Evolutionary conservation across 2,888 invertebrate species (phyloP), one percentile per base, ranked within the genome.

Genomic region (Diarsia mendica): DNA sequence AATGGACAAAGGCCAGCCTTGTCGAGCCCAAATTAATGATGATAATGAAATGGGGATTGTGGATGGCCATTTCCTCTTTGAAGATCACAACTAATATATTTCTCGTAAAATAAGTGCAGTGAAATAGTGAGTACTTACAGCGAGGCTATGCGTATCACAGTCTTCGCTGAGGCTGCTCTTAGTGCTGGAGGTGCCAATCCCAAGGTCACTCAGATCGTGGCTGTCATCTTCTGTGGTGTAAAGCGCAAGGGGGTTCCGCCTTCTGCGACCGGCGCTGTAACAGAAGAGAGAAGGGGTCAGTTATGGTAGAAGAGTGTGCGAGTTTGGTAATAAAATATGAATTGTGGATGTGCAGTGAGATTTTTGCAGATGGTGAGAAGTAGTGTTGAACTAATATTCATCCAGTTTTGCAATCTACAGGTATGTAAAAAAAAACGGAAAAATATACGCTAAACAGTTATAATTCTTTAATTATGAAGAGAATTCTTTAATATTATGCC

Each of bases 161-260:
- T 97, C 97, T 89, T 97, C 97, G 84, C 97, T 97, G 86, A 97
- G 96, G 89, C 97, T 97, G 92, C 97, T 97, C 91, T 97, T 97
- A 86, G 97, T 97, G 89, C 97, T 97, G 89, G 97, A 97, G 70
- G 97, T 97, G 83, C 97, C 97, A 90, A 98, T 98, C 77, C 98
- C 98, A 87, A 98, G 97, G 94, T 98, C 98, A 89, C 98, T 98
- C 84, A 98, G 97, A 95, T 98, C 98, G 90, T 98, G 98, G 63
- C 97, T 97, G 91, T 98, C 98, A 87, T 98, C 98, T 88, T 98
- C 98, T 81, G 97, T 60, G 3, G 60, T 97, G 94, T 98, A 98
- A 87, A 98, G 96, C 6, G 98, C 97, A 73, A 98, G 95, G 75
- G 96, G 97, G 92, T 94, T 97, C 90, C 94, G 93, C 94, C 96